Evolutionary conservation across 2,797 vertebrate species (phyloP), one percentile per base, ranked within the genome.

Genomic region (Remorina albescens): DNA sequence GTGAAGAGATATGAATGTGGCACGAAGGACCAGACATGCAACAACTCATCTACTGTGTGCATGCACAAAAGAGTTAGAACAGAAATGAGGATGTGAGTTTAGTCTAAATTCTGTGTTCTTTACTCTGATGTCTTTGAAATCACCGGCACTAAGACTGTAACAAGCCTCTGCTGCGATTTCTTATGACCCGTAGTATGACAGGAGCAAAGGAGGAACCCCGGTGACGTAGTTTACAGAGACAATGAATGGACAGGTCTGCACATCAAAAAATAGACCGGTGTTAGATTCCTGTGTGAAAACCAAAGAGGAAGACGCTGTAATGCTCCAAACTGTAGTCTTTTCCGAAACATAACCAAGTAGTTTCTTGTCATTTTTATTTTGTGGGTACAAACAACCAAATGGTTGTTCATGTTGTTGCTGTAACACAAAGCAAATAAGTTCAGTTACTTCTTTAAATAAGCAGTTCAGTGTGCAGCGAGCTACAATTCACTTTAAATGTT

Each of bases 1-100:
- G 28, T 67, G 64, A 68, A 44, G 51, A 55, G 36, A 42, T 34
- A 18, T 55, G 11, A 19, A 47, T 69, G 76, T 60, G 50, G 37
- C 54, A 19, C 26, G 10, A 25, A 47, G 28, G 46, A 37, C 53
- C 25, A 47, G 3, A 23, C 21, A 49, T 54, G 18, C 25, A 74
- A 8, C 16, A 12, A 46, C 6, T n/a, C 56, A 55, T 58, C 8
- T 19, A 64, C 57, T 58, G 23, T 32, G 26, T 62, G 42, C 13
- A 64, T 19, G 18, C 0, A 9, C 12, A 30, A 39, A 4, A 10
- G 28, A 36, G 30, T 8, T 15, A 10, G 42, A 36, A 18, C 21
- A 44, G 55, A 65, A 28, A 50, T 26, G 2, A 30, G 8, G 32
- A 34, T n/a, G n/a, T n/a, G 41, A 36, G 5, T 37, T 74, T 26